Conservation (phyloP, 2,888 invertebrate genomes). For the Ceramica pisi region DNA sequence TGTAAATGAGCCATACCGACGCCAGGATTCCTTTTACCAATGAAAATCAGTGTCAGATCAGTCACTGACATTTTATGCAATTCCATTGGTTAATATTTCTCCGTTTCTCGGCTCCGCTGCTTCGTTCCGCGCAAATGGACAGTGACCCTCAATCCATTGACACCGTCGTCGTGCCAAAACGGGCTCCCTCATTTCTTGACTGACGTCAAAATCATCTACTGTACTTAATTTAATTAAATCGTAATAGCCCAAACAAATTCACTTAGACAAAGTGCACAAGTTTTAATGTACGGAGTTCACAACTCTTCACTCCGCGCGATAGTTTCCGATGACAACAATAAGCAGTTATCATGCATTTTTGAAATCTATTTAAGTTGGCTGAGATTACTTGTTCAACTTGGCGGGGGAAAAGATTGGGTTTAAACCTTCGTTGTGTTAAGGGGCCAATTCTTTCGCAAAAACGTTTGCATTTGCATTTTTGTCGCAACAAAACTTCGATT, state of each 20-base stretch:
- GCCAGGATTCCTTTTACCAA: no score
- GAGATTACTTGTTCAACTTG: slow-evolving; percentile 11
- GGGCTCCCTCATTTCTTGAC: no score
- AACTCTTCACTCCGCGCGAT: slow-evolving; percentile 8
- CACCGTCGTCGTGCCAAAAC: background rate
- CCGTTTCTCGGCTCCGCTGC: no score
- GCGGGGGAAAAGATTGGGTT: background rate
- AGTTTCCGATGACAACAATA: slow-evolving; percentile 50
- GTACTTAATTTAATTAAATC: slow-evolving; percentile 28
- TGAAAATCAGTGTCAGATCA: no score
- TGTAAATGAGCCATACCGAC: no score
- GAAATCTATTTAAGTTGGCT: slow-evolving; percentile 31
- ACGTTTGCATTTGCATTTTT: no score
- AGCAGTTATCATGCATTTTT: slow-evolving; percentile 52
- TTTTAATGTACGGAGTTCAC: slow-evolving; percentile 43
- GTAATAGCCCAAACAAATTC: slow-evolving; percentile 43
- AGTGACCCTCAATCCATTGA: no score
- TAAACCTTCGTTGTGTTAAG: background rate
- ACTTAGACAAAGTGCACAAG: slow-evolving; percentile 47
- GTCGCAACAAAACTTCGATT: no score
- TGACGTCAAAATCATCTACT: background rate
- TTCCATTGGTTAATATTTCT: no score
- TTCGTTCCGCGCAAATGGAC: no score
- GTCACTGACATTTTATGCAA: no score
- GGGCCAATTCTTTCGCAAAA: no score